These are phyloP conservation scores for Myiopsitta monachus DNA, from an alignment of 2,113 vertebrate genomes.

Conservation along the genomic window DNA sequence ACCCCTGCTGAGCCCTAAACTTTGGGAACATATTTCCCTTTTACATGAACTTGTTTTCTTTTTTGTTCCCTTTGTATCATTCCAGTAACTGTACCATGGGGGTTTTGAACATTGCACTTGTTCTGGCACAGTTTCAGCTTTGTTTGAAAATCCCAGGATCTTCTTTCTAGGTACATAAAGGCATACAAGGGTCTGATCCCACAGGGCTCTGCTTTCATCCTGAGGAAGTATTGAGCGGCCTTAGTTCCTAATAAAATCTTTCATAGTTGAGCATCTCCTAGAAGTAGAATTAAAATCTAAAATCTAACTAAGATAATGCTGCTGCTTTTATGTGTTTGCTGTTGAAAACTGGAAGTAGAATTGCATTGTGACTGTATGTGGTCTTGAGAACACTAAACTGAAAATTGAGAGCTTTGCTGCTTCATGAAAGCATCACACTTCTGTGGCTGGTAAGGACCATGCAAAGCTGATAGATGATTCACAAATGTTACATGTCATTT, in stretches of 20 bases:
- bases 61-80: not conserved
- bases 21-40: not conserved
- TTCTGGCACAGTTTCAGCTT: not conserved
- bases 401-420: not conserved
- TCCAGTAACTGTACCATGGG: not conserved
- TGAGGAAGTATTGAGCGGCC: not conserved
- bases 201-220: not conserved
- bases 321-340: not conserved
- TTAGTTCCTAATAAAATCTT: not conserved
- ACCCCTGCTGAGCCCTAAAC: not conserved
- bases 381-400: not conserved
- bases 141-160: not conserved
- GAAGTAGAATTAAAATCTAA: not conserved
- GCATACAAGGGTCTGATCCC: not conserved
- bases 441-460: not conserved
- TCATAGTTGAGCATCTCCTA: not conserved
- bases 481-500: not conserved
- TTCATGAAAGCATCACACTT: not conserved
- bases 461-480: not conserved
- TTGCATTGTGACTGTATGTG: not conserved
- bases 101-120: not conserved
- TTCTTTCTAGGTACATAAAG: not conserved
- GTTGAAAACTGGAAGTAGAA: conserved; percentile 3
- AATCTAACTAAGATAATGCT: not conserved
- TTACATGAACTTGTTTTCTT: not conserved